A percentile compares a stretch with the other conserved stretches of the same genome.
Conservation (phyloP, 2,888 invertebrate species). For the Hipparchia sbordonii region DNA sequence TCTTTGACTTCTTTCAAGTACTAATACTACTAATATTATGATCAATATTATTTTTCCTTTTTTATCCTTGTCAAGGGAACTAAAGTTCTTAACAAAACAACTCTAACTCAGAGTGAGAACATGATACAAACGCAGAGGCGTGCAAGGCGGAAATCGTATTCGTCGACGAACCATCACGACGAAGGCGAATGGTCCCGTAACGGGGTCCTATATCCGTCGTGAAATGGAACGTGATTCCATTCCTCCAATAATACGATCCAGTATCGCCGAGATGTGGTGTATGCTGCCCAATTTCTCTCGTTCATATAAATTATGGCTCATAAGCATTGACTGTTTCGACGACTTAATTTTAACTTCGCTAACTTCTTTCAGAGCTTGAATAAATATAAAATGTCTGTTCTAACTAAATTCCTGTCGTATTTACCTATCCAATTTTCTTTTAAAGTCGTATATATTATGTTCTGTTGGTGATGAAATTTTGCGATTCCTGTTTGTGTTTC, state of each 20-base stretch:
- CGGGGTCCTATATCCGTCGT: conserved; percentile 48
- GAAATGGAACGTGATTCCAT: conserved; percentile 48
- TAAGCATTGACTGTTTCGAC: conserved; percentile 20
- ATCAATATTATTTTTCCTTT: neutral
- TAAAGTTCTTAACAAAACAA: conserved; percentile 33
- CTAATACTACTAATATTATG: no score
- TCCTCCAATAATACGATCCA: conserved; percentile 39
- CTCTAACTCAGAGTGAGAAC: conserved; percentile 51
- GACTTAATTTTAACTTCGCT: conserved; percentile 27
- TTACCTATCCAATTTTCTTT: neutral
- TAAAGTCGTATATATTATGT: neutral
- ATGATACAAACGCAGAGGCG: conserved; percentile 60
- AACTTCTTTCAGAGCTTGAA: neutral
- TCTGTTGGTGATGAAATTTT: neutral
- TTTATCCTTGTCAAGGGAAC: conserved; percentile 3
- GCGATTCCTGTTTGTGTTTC: neutral
- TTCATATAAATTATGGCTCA: conserved; percentile 29
- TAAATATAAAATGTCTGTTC: neutral
- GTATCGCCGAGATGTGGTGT: conserved; percentile 31
- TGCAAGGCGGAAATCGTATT: conserved; percentile 69
- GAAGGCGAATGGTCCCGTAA: conserved; percentile 50
- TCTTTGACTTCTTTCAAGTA: no score
- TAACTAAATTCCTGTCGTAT: neutral
- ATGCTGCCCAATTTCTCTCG: conserved; percentile 39
- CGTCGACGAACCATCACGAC: conserved; percentile 68